Conservation (phyloP, 2,113 vertebrate genomes). For the Nannobrachium achirus region DNA sequence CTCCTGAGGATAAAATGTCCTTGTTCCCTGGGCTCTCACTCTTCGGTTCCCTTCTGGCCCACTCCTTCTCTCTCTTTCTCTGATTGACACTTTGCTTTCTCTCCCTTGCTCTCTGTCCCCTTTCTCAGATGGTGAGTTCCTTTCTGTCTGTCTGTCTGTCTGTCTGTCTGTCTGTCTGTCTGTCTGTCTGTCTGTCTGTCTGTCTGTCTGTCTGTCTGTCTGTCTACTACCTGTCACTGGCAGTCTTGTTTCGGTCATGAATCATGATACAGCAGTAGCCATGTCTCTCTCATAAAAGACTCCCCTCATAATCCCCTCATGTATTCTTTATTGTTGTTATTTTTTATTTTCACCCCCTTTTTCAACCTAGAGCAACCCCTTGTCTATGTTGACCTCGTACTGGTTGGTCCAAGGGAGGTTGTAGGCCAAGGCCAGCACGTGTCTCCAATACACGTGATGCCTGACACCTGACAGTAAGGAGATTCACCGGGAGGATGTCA, state of each 20-base stretch:
- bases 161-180: conserved; percentile 39
- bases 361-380: too few species aligned
- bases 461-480: too few species aligned
- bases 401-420: too few species aligned
- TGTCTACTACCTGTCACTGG: not conserved
- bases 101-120: conserved; percentile 70
- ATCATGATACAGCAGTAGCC: conserved; percentile 61
- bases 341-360: too few species aligned
- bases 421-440: too few species aligned
- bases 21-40: conserved; percentile 38
- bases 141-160: conserved; percentile 49
- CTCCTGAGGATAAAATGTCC: conserved; percentile 20
- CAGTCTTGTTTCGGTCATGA: not conserved
- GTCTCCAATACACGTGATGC: too few species aligned
- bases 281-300: conserved; percentile 81
- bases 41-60: conserved; percentile 46
- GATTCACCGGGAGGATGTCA: too few species aligned
- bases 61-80: conserved; percentile 73
- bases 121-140: conserved; percentile 77
- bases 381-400: too few species aligned
- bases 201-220: conserved; percentile 9
- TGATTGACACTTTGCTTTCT: conserved; percentile 89
- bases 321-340: not conserved
- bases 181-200: conserved; percentile 57
- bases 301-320: conserved; percentile 28